Percentiles rank a stretch among this genome's conserved stretches.
phyloP scores from a whole-genome alignment of 2,797 vertebrate species.

The Falco peregrinus region DNA sequence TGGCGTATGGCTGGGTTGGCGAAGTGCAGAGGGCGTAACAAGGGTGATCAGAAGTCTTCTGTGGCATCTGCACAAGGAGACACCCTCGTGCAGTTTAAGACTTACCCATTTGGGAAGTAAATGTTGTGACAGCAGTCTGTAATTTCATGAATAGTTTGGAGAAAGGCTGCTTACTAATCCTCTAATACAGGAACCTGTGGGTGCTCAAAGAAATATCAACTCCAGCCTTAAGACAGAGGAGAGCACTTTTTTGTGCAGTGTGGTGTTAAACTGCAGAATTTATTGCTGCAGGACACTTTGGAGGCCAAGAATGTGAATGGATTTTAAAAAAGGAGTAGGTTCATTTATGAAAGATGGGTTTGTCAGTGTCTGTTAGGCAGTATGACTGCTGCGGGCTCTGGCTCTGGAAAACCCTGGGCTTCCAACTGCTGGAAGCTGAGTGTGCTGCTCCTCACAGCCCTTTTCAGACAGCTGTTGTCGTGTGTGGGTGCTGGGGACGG shows the following conservation, averaged over 20 bases:
- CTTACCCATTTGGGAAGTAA: not conserved
- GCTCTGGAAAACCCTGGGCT: not conserved
- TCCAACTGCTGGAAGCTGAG: not conserved
- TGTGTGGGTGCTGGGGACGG: not conserved
- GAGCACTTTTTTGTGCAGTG: not conserved
- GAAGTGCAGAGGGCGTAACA: fast-evolving
- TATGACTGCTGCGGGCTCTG: fast-evolving
- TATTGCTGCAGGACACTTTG: not conserved
- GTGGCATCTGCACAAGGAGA: not conserved
- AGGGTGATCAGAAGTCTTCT: not conserved
- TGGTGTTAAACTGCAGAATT: not conserved
- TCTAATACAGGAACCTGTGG: not conserved
- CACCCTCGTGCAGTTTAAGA: not conserved
- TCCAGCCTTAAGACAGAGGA: not conserved
- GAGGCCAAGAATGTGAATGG: not conserved
- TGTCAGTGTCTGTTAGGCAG: not conserved
- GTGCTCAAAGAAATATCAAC: not conserved
- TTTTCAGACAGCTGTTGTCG: fast-evolving
- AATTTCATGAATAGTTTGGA: not conserved
- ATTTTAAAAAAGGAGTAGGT: not conserved
- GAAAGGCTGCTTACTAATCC: not conserved
- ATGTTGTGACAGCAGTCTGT: not conserved
- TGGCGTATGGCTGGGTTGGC: fast-evolving
- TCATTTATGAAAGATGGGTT: not conserved
- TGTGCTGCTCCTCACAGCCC: not conserved